Evolutionary conservation across 2,797 vertebrate species (phyloP), one percentile per base, ranked within the genome.

Genomic region (Siniperca scherzeri): DNA sequence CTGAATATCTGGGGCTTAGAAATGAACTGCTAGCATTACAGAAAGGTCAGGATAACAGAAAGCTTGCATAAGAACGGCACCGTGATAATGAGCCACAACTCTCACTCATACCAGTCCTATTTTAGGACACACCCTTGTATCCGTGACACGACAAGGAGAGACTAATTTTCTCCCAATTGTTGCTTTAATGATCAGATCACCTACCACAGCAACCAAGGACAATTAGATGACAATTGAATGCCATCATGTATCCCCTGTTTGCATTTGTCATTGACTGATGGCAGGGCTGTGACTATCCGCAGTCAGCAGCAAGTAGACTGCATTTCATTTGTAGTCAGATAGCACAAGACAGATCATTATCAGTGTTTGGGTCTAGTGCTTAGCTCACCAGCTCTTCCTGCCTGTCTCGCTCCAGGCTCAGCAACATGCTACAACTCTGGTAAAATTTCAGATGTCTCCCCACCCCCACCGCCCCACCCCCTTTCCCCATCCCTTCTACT

Each of bases 241-340:
- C 74, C 88, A 88, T 84, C 67, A 74, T 81, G 86, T 81, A 75
- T 73, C 68, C 65, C 52, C 62, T 53, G 80, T 89, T 89, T 91
- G 86, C 73, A 16, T 87, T 83, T 92, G 90, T 87, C 90, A 94
- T 52, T 88, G 92, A 94, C 85, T 90, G 91, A 93, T 91, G 87
- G 73, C 82, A 82, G 61, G 36, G 46, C 59, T 78, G 76, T 9
- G 64, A 81, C 74, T 55, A 62, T 87, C 71, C 74, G 72, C 67
- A 85, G 82, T 91, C 88, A 91, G 87, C 84, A 81, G 77, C 77
- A 73, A 89, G 79, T 55, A 77, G 85, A 71, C 75, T 78, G 81
- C 77, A 65, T 90, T 86, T 88, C 74, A 92, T 87, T 89, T 91
- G 88, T 22, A 87, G 86, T 82, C 77, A 74, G 84, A 91, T 86